Conservation (phyloP, 2,797 vertebrate genomes). For the Notolepis coatsorum region DNA sequence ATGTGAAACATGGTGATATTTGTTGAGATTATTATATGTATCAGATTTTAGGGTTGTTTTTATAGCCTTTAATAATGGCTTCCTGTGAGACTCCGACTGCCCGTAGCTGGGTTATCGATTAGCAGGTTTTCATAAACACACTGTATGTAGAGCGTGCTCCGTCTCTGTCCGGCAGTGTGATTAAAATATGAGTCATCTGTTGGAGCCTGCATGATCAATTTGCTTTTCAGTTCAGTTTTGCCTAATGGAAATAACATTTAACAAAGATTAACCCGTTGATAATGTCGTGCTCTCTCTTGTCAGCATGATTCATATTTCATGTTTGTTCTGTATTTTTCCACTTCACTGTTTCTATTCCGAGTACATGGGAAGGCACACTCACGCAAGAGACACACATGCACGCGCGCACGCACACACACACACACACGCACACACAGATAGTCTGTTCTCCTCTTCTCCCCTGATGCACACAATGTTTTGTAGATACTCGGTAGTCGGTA, state of each 20-base stretch:
- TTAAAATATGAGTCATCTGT: slow-evolving; percentile 43
- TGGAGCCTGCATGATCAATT: slow-evolving; percentile 48
- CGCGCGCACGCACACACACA: not conserved
- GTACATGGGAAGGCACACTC: slow-evolving; percentile 13
- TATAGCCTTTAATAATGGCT: slow-evolving; percentile 51
- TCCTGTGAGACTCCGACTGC: slow-evolving; percentile 13
- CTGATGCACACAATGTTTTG: slow-evolving; percentile 18
- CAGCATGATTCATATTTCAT: slow-evolving; percentile 39
- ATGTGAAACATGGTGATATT: not conserved
- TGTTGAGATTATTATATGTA: slow-evolving; percentile 18
- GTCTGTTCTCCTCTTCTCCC: slow-evolving; percentile 39
- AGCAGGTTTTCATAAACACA: slow-evolving; percentile 14
- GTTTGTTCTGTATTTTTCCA: slow-evolving; percentile 38
- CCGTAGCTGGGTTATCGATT: slow-evolving; percentile 12
- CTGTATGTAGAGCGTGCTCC: slow-evolving; percentile 21
- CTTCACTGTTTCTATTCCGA: slow-evolving; percentile 41
- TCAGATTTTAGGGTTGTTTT: slow-evolving; percentile 25
- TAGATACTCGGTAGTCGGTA: not conserved
- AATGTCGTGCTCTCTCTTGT: slow-evolving; percentile 17
- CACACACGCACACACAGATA: slow-evolving; percentile 14
- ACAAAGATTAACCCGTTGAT: slow-evolving; percentile 32
- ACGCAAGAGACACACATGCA: not conserved
- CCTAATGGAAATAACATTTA: slow-evolving; percentile 31
- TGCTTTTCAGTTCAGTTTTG: slow-evolving; percentile 25
- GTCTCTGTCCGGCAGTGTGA: slow-evolving; percentile 27